Evolutionary conservation across 2,888 invertebrate species (phyloP), one percentile per base, ranked within the genome.

Genomic region (Chydorus sphaericus): DNA sequence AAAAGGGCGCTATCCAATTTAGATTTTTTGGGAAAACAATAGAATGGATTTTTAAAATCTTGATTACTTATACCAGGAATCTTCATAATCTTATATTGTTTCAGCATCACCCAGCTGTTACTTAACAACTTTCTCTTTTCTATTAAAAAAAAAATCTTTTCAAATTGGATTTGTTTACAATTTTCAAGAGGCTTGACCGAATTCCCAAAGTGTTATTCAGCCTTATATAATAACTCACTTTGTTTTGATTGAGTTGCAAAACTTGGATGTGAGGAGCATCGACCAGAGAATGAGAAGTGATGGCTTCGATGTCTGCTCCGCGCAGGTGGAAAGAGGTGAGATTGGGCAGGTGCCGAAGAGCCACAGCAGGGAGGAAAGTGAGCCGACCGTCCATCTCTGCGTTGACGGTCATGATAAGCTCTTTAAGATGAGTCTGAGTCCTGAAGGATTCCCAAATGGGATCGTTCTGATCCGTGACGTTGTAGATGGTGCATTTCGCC

Each of bases 401-500:
- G 64, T 81, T 79, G 65, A 87, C 80, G 64, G 81, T 79, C 65
- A 87, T 80, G 64, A 79, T 80, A 63, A 87, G 74, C 68, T 80
- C 80, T 65, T 79, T 75, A 61, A 86, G 69, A 63, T 78, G 76
- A 11, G 54, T 33, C 56, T 87, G 86, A 31, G 82, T 81, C 23
- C 77, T 75, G 69, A 86, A 85, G 65, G 81, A 76, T 61, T 77
- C 77, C 86, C 87, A 87, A 63, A 83, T 54, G 26, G 51, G 48
- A 55, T 62, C 61, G 11, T 48, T 48, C 7, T 78, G 75, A 65
- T 83, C 76, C 44, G 80, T 80, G 38, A 77, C 75, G 62, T 78
- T 79, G 70, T 85, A 82, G 48, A 87, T 78, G 79, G 82, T 80
- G 68, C 88, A 89, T 69, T 83, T 83, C 49, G 82, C 83, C 63